Evolutionary conservation across 1,140 invertebrate species (phyloP).

Genomic region (Euborellia annulipes): DNA sequence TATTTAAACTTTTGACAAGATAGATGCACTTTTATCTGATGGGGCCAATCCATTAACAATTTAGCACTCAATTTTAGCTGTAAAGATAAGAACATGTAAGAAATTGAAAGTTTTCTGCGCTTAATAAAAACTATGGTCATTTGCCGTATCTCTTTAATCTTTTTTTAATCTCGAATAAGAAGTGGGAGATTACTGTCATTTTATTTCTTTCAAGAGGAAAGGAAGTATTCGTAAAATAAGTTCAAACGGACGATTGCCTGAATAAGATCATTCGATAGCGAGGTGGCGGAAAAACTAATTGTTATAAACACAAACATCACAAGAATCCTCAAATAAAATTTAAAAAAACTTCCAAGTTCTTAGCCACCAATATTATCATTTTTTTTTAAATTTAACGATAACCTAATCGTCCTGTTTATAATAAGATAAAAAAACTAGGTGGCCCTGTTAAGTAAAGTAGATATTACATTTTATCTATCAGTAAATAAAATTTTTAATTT

Average conservation of each 20-base stretch:
- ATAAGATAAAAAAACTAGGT: neutral
- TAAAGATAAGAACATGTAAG: neutral
- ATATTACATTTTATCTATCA: too few species aligned
- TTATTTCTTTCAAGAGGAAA: too few species aligned
- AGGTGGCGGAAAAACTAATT: too few species aligned
- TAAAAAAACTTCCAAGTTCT: neutral
- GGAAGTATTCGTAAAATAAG: too few species aligned
- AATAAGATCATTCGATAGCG: too few species aligned
- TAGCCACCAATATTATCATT: neutral
- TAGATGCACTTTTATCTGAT: neutral
- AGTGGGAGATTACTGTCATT: too few species aligned
- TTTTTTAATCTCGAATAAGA: too few species aligned
- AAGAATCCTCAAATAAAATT: neutral
- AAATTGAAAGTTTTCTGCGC: too few species aligned
- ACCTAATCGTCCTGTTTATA: neutral
- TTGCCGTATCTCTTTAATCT: too few species aligned
- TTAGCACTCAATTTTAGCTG: neutral
- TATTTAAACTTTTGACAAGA: neutral
- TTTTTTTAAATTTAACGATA: neutral
- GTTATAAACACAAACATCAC: neutral
- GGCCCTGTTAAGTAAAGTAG: too few species aligned
- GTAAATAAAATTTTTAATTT: slow-evolving; percentile 1
- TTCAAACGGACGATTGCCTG: too few species aligned
- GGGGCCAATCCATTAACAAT: neutral
- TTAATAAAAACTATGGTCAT: too few species aligned